A percentile compares a stretch with the other conserved stretches of the same genome.
Evolutionary conservation across 1,140 invertebrate species (phyloP).

Genomic region (Eciton burchellii): DNA sequence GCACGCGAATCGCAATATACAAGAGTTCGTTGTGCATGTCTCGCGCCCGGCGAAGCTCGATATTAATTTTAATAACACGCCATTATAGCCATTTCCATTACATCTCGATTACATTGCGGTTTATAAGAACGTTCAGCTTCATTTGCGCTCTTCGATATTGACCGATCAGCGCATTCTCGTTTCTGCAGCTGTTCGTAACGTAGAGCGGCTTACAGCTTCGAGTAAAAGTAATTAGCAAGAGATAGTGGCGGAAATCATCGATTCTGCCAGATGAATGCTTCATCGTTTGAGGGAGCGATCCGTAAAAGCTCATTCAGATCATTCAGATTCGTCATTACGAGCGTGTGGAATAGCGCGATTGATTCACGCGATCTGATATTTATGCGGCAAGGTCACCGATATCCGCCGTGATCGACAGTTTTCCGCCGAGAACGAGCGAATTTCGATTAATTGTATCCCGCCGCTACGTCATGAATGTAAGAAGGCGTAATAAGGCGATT

Average conservation of each 20-base stretch:
- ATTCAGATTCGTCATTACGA: no score
- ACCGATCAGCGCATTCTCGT: constrained; percentile 15
- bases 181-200: background rate
- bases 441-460: background rate
- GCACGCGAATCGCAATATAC: constrained; percentile 53
- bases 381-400: background rate
- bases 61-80: constrained; percentile 61
- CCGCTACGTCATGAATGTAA: background rate
- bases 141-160: constrained; percentile 33
- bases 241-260: no score
- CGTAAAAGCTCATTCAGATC: no score
- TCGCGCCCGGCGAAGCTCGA: constrained; percentile 14
- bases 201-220: background rate
- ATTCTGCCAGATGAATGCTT: background rate
- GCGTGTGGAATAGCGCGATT: no score
- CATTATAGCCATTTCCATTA: constrained; percentile 61
- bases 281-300: background rate
- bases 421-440: background rate
- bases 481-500: constrained; percentile 6
- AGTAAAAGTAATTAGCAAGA: background rate
- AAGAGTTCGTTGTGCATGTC: constrained; percentile 34
- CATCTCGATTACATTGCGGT: constrained; percentile 55
- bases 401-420: no score
- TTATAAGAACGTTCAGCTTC: constrained; percentile 45
- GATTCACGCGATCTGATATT: no score